phyloP scores from a whole-genome alignment of 2,113 vertebrate species.

The Caranx melampygus region DNA sequence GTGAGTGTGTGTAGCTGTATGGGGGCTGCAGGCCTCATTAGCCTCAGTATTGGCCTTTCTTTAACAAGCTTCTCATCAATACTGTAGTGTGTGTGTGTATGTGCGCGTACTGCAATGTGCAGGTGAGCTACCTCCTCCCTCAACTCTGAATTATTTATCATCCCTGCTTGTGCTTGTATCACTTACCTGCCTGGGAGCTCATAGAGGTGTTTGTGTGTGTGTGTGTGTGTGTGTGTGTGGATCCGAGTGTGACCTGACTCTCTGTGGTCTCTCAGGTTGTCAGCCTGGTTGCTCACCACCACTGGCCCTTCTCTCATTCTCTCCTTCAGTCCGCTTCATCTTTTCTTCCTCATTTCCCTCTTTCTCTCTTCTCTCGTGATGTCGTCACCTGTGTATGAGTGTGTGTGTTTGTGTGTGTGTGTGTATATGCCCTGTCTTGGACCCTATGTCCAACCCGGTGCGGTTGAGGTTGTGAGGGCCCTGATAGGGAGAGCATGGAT shows the following conservation, averaged over 20 bases:
- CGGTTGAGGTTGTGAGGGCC: conserved; percentile 43
- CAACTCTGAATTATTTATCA: conserved; percentile 91
- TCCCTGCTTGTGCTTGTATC: conserved; percentile 81
- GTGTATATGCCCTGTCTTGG: conserved; percentile 22
- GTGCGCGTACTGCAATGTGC: conserved; percentile 2
- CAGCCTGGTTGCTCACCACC: conserved; percentile 56
- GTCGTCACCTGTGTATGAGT: conserved; percentile 30
- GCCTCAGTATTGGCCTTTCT: conserved; percentile 52
- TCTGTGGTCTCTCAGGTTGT: conserved; percentile 58
- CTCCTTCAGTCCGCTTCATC: conserved; percentile 2
- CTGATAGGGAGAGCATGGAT: conserved; percentile 86
- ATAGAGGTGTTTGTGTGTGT: conserved; percentile 18
- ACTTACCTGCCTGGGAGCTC: conserved; percentile 75
- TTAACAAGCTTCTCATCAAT: conserved; percentile 73
- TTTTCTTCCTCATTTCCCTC: background rate
- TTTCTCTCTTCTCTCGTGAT: background rate
- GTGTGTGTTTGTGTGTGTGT: conserved; percentile 28
- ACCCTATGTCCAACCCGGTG: conserved; percentile 18
- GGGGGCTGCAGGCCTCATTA: conserved; percentile 56
- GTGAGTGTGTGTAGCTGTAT: conserved; percentile 16
- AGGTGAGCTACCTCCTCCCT: conserved; percentile 76
- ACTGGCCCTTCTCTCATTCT: conserved; percentile 62
- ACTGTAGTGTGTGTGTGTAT: conserved; percentile 42
- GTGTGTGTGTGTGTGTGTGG: conserved; percentile 29
- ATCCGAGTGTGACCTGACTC: conserved; percentile 68